Conservation (phyloP, 1,140 invertebrate genomes). For the Trinorchestia longiramus region DNA sequence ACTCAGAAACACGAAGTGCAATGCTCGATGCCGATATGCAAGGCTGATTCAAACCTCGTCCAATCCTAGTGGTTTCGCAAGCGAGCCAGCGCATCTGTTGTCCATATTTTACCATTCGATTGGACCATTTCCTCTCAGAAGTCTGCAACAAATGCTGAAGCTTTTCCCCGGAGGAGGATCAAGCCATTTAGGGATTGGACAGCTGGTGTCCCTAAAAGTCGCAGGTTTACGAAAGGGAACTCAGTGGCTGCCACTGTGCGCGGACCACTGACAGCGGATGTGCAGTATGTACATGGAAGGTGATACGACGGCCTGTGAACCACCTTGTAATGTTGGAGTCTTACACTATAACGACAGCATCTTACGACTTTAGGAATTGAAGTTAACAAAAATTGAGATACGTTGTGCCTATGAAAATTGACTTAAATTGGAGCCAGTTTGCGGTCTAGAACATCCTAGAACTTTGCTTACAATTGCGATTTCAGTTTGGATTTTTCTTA, state of each 20-base stretch:
- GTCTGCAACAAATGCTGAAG: constrained; percentile 23
- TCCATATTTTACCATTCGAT: constrained; percentile 28
- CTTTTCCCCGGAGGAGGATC: constrained; percentile 1
- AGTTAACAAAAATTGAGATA: too few species aligned
- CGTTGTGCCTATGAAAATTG: background rate
- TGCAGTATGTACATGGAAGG: background rate
- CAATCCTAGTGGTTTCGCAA: background rate
- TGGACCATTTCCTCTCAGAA: constrained; percentile 12
- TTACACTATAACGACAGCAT: background rate
- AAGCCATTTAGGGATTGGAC: constrained; percentile 49
- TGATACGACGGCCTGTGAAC: background rate
- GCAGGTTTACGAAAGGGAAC: background rate
- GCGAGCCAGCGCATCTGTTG: constrained; percentile 2
- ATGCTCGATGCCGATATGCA: background rate
- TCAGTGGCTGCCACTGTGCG: background rate
- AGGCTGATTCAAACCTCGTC: background rate
- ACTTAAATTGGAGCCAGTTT: background rate
- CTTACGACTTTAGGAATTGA: too few species aligned
- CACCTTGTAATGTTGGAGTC: background rate
- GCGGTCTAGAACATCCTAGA: too few species aligned
- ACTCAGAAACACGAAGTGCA: background rate
- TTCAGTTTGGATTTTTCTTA: too few species aligned
- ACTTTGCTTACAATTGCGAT: too few species aligned
- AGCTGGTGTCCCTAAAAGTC: constrained; percentile 34
- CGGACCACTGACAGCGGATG: background rate